Percentiles rank a stretch among this genome's conserved stretches.
Evolutionary conservation across 2,888 invertebrate genomes (phyloP).

Genomic region (Hirtodrosophila cameraria): DNA sequence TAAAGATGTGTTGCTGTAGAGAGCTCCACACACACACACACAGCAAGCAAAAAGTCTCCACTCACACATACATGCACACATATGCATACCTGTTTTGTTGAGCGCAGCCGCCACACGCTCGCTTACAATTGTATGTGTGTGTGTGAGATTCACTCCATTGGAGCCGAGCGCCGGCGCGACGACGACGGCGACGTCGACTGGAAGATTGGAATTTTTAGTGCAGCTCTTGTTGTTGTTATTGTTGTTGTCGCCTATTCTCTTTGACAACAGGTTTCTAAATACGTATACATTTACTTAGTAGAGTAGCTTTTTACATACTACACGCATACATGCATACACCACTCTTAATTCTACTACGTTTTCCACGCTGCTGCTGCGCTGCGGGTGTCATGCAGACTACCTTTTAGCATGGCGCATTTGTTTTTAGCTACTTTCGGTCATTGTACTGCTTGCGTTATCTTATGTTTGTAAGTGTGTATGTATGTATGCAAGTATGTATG

Average conservation of each 20-base stretch:
- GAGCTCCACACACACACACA: constrained; percentile 39
- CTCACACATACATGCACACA: constrained; percentile 34
- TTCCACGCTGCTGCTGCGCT: constrained; percentile 31
- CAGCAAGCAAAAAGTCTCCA: constrained; percentile 60
- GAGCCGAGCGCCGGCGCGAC: constrained; percentile 59
- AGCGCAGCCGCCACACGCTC: constrained; percentile 48
- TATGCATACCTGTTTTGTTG: constrained; percentile 67
- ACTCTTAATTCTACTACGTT: constrained; percentile 58
- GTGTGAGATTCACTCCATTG: constrained; percentile 50
- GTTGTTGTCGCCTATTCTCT: constrained; percentile 50
- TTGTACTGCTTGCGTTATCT: constrained; percentile 54
- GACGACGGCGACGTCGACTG: constrained; percentile 46
- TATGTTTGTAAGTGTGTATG: constrained; percentile 34
- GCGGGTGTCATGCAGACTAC: constrained; percentile 40
- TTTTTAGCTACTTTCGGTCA: constrained; percentile 66
- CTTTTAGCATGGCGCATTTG: constrained; percentile 52
- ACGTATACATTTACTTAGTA: constrained; percentile 44
- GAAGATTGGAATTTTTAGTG: constrained; percentile 77
- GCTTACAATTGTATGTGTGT: constrained; percentile 24
- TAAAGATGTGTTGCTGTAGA: constrained; percentile 58
- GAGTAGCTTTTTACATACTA: constrained; percentile 42
- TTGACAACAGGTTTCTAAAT: constrained; percentile 69
- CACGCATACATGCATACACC: too few species aligned
- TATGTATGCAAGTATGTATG: background rate
- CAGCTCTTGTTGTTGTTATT: constrained; percentile 45